Evolutionary conservation across 53 echinoderm and acorn worm genomes (phyloP).

Genomic region (Antedon mediterranea): DNA sequence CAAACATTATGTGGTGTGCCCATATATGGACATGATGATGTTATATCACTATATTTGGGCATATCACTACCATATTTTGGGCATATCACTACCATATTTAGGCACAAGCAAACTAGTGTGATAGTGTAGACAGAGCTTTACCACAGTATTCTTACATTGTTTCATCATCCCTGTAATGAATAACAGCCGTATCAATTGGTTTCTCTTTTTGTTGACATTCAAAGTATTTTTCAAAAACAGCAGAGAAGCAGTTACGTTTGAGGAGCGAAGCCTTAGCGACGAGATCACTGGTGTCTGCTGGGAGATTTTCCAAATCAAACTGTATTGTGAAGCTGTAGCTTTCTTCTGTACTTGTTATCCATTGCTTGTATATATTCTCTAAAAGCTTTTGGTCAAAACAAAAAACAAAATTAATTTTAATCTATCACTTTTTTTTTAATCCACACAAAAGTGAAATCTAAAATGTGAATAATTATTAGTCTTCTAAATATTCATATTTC

Average conservation of each 20-base stretch:
- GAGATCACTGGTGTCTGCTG: slow-evolving; percentile 30
- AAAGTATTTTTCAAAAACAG: slow-evolving; percentile 92
- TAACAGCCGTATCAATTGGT: slow-evolving; percentile 53
- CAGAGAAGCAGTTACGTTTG: slow-evolving; percentile 89
- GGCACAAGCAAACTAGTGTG: too few species aligned
- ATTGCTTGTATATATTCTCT: slow-evolving; percentile 45
- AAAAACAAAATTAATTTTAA: not conserved
- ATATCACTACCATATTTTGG: too few species aligned
- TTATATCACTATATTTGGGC: too few species aligned
- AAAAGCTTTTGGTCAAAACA: slow-evolving; percentile 34
- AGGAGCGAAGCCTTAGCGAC: slow-evolving; percentile 64
- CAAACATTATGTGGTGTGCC: too few species aligned
- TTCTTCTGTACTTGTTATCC: slow-evolving; percentile 26
- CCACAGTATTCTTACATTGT: slow-evolving; percentile 54
- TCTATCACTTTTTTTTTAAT: too few species aligned
- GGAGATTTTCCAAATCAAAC: slow-evolving; percentile 47
- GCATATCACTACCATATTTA: too few species aligned
- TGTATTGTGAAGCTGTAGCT: slow-evolving; percentile 35
- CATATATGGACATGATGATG: too few species aligned
- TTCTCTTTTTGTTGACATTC: slow-evolving; percentile 59
- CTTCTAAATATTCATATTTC: too few species aligned
- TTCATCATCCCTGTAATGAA: slow-evolving; percentile 87
- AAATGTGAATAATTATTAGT: too few species aligned
- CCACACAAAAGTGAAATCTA: too few species aligned
- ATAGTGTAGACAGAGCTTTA: too few species aligned